phyloP scores from a whole-genome alignment of 1,140 invertebrate species.

The Pararge aegeria region DNA sequence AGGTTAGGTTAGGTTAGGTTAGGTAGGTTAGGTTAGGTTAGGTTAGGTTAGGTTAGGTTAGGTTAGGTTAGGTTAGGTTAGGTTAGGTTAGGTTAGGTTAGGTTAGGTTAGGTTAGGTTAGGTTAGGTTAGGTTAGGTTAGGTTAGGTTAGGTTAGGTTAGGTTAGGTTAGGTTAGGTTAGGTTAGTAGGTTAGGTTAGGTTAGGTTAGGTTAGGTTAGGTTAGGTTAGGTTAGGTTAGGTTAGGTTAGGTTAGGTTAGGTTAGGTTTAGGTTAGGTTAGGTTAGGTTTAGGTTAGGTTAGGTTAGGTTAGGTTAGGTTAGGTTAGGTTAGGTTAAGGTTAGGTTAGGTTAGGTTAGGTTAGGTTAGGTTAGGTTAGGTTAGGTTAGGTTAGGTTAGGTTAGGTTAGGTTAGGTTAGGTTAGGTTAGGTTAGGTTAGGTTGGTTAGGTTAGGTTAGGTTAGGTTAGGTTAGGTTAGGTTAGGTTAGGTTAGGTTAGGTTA shows the following conservation, averaged over 20 bases:
- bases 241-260: slow-evolving; percentile 28
- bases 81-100: slow-evolving; percentile 28
- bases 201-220: slow-evolving; percentile 15
- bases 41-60: slow-evolving; percentile 17
- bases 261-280: slow-evolving; percentile 33
- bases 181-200: slow-evolving; percentile 19
- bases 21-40: slow-evolving; percentile 31
- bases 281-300: slow-evolving; percentile 30
- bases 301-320: slow-evolving; percentile 23
- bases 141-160: slow-evolving; percentile 19
- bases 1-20: slow-evolving; percentile 24
- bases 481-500: slow-evolving; percentile 7
- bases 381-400: slow-evolving; percentile 19
- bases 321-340: slow-evolving; percentile 24
- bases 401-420: slow-evolving; percentile 19
- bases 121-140: slow-evolving; percentile 24
- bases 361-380: slow-evolving; percentile 18
- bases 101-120: slow-evolving; percentile 24
- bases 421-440: slow-evolving; percentile 17
- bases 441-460: slow-evolving; percentile 7
- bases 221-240: slow-evolving; percentile 21
- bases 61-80: slow-evolving; percentile 31
- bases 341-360: slow-evolving; percentile 22
- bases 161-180: slow-evolving; percentile 19
- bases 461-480: slow-evolving; percentile 7